Percentiles rank a stretch among this genome's conserved stretches.
Conservation (phyloP, 2,113 vertebrate species). For the Zonotrichia leucophrys region DNA sequence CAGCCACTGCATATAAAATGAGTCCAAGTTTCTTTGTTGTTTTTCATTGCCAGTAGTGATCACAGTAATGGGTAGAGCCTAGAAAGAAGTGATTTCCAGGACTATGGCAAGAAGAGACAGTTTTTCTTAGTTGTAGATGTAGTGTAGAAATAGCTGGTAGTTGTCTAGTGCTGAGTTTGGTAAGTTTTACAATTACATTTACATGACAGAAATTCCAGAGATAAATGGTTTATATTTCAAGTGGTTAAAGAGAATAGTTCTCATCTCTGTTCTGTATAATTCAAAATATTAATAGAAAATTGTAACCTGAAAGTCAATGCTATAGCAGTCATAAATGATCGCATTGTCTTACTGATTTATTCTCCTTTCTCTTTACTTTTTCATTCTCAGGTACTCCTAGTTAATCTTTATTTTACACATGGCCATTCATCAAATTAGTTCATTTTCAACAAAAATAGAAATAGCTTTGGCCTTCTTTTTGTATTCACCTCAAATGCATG, state of each 20-base stretch:
- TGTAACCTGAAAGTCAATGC: background rate
- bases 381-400: background rate
- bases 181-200: background rate
- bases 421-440: background rate
- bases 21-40: background rate
- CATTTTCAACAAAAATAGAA: background rate
- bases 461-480: background rate
- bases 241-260: background rate
- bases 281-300: conserved; percentile 5
- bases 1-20: background rate
- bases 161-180: background rate
- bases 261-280: background rate
- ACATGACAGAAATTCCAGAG: background rate
- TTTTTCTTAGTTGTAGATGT: background rate
- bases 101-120: background rate
- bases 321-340: background rate
- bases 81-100: background rate
- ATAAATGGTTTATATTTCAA: conserved; percentile 16
- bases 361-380: background rate
- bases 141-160: background rate
- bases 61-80: background rate
- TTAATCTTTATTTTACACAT: background rate
- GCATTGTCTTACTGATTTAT: background rate
- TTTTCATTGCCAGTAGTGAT: background rate
- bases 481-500: background rate